Conservation (phyloP, 53 echinoderm and acorn worm genomes). For the Temnopleurus reevesii region DNA sequence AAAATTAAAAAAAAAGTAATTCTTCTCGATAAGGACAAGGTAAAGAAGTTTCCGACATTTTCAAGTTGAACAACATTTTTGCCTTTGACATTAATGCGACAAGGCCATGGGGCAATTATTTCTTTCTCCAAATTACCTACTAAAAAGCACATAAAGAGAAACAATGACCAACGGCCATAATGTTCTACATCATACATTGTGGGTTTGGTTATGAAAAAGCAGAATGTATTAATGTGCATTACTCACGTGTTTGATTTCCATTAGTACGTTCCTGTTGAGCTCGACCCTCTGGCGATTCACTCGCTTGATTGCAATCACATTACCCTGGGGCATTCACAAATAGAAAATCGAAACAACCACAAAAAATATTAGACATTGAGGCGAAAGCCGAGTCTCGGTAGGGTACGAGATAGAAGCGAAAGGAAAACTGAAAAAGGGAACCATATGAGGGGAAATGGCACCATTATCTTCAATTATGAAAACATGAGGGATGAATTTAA, state of each 20-base stretch:
- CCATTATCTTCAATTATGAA: conserved; percentile 51
- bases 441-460: background rate
- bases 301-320: conserved; percentile 95
- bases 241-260: conserved; percentile 96
- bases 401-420: background rate
- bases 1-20: background rate
- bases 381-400: background rate
- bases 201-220: background rate
- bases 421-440: background rate
- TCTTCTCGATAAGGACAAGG: background rate
- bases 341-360: conserved; percentile 41
- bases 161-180: too few relatives aligned
- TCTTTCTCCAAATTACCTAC: too few relatives aligned
- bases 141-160: too few relatives aligned
- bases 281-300: conserved; percentile 88
- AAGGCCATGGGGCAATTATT: too few relatives aligned
- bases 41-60: too few relatives aligned
- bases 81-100: background rate
- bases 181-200: too few relatives aligned
- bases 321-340: conserved; percentile 72
- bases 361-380: conserved; percentile 50
- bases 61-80: background rate
- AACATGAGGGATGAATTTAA: background rate
- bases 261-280: conserved; percentile 82
- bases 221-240: background rate